These are phyloP conservation scores for Penaeus vannamei DNA, from an alignment of 1,140 invertebrate species.

Conservation along the genomic window DNA sequence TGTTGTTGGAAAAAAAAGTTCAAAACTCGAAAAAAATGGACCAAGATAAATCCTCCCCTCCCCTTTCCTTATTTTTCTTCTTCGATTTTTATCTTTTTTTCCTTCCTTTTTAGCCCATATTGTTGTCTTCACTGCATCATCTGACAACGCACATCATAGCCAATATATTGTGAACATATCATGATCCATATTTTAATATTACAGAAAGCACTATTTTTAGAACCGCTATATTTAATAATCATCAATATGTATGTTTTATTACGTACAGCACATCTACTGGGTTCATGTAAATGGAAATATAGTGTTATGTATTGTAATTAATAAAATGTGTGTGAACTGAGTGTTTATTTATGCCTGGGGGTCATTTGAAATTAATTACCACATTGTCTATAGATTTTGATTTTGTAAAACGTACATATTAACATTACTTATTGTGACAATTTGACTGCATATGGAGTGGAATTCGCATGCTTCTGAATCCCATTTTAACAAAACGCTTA, in stretches of 20 bases:
- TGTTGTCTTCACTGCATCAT: background rate
- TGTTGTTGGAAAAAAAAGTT: too few relatives aligned
- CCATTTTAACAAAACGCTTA: too few relatives aligned
- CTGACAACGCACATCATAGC: background rate
- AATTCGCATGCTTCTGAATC: too few relatives aligned
- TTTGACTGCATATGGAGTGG: too few relatives aligned
- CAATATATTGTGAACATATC: background rate
- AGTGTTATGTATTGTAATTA: constrained; percentile 48
- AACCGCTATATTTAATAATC: background rate
- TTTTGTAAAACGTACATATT: background rate
- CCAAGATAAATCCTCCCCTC: too few relatives aligned
- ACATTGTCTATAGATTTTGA: background rate
- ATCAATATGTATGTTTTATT: constrained; percentile 50
- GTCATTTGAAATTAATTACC: background rate
- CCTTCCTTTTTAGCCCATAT: too few relatives aligned
- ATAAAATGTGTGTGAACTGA: constrained; percentile 45
- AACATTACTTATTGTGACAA: too few relatives aligned
- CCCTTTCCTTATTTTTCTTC: too few relatives aligned
- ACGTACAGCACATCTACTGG: constrained; percentile 26
- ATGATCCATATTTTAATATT: constrained; percentile 9
- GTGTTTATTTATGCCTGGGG: background rate
- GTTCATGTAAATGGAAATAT: background rate
- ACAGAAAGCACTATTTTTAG: constrained; percentile 25
- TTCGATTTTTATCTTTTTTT: too few relatives aligned
- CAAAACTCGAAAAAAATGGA: too few relatives aligned